A percentile compares a stretch with the other conserved stretches of the same genome.
phyloP scores from a whole-genome alignment of 2,113 vertebrate genomes.

The Procavia capensis region DNA sequence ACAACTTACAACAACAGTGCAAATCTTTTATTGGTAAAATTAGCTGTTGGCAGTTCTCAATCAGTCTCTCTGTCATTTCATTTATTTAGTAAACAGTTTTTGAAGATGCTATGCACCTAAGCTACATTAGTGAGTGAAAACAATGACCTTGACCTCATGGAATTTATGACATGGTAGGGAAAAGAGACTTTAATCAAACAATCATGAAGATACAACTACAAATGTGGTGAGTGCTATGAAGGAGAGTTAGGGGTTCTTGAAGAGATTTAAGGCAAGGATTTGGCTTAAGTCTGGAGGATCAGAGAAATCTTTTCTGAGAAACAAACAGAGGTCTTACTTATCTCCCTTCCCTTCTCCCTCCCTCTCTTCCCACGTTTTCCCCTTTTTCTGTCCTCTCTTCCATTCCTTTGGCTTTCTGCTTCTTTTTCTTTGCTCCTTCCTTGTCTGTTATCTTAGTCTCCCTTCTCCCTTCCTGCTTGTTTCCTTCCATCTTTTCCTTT shows the following conservation, averaged over 20 bases:
- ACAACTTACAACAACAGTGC: not conserved
- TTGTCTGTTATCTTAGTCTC: too few relatives aligned
- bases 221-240: not conserved
- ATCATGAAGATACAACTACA: not conserved
- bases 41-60: not conserved
- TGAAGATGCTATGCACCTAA: not conserved
- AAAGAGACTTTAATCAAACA: not conserved
- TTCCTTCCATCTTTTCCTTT: not conserved
- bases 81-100: conserved; percentile 17
- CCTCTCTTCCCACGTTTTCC: too few relatives aligned
- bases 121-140: not conserved
- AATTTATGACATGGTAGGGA: not conserved
- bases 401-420: too few relatives aligned
- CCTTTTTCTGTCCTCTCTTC: too few relatives aligned
- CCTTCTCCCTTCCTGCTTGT: not conserved
- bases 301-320: not conserved
- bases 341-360: not conserved
- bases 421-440: not conserved
- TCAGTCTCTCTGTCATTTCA: not conserved
- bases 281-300: not conserved
- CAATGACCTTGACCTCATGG: not conserved
- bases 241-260: not conserved
- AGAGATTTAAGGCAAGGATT: not conserved
- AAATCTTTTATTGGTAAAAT: not conserved
- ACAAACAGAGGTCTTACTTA: not conserved